Percentiles rank a stretch among this genome's conserved stretches.
These are phyloP conservation scores for fruit fly (Drosophila melanogaster) DNA, from an alignment of 1,140 invertebrate species.

Conservation along the genomic window Release_6_plus_ISO1_MT NT_033779.5:7984501-7985000, in stretches of 20 bases:
- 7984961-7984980: no score
- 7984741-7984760: neutral
- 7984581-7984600: neutral
- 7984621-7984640: conserved; percentile 9
- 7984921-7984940: no score
- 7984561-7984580: neutral
- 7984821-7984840: conserved; percentile 20
- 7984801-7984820: conserved; percentile 25
- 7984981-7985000: no score
- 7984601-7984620: neutral
- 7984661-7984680: conserved; percentile 29
- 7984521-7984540: neutral
- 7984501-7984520: neutral
- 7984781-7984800: conserved; percentile 1
- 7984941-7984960: no score
- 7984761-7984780: neutral
- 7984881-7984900: no score
- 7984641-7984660: conserved; percentile 31
- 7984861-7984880: no score
- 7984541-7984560: neutral
- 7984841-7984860: no score
- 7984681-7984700: neutral
- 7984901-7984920: no score
- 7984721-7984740: conserved; percentile 19
- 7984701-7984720: conserved; percentile 17